These are phyloP conservation scores for Drymonia ruficornis DNA, from an alignment of 2,888 invertebrate species.

Conservation along the genomic window DNA sequence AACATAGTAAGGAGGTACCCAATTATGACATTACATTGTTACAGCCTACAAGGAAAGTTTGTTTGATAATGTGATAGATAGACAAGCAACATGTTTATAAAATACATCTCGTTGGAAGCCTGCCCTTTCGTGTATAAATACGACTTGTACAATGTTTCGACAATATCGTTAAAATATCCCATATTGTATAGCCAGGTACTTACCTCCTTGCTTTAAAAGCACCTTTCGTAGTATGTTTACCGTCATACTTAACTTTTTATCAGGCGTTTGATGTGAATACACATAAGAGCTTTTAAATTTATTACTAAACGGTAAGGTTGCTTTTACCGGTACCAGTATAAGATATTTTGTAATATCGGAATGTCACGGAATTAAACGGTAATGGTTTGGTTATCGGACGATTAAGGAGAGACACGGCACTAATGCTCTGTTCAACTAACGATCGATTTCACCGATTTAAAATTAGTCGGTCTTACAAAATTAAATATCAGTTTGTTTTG, in stretches of 20 bases:
- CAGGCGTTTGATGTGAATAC: conserved; percentile 21
- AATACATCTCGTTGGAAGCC: conserved; percentile 20
- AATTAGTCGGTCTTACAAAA: too few relatives aligned
- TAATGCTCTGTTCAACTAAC: conserved; percentile 16
- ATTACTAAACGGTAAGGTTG: conserved; percentile 22
- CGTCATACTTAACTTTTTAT: conserved; percentile 31
- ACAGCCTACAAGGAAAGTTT: conserved; percentile 12
- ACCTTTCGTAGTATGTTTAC: conserved; percentile 33
- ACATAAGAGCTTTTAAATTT: conserved; percentile 35
- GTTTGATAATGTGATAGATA: conserved; percentile 9
- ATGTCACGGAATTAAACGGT: conserved; percentile 29
- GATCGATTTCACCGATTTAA: background rate
- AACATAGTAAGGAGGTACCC: background rate
- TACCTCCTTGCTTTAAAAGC: conserved; percentile 28
- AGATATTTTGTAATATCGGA: conserved; percentile 24
- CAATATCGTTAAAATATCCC: conserved; percentile 30
- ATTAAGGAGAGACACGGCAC: conserved; percentile 18
- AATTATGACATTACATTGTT: conserved; percentile 7
- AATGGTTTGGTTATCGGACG: conserved; percentile 32
- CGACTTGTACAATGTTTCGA: conserved; percentile 37
- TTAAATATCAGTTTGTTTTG: too few relatives aligned
- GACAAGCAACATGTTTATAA: conserved; percentile 6
- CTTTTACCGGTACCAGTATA: conserved; percentile 26
- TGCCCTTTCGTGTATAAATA: conserved; percentile 24
- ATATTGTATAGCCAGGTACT: conserved; percentile 5